Evolutionary conservation across 2,888 invertebrate genomes (phyloP).

Genomic region (Osedax frankpressi): DNA sequence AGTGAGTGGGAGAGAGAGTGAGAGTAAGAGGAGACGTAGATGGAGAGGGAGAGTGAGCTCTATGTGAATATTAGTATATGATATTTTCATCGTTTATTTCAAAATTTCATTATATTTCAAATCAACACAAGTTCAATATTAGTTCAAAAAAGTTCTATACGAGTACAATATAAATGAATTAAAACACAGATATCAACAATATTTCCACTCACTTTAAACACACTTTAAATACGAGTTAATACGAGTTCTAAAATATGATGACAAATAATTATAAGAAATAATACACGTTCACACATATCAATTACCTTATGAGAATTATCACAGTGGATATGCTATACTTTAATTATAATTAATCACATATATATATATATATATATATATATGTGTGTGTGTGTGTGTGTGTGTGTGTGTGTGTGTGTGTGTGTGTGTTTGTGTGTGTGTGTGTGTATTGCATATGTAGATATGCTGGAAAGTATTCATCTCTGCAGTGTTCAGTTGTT

Average conservation of each 20-base stretch:
- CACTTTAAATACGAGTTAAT: no score
- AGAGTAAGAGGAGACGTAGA: not conserved
- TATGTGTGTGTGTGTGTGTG: not conserved
- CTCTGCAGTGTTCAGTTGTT: no score
- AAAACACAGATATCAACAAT: no score
- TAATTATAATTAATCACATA: not conserved
- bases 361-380: not conserved
- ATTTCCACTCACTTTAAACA: no score
- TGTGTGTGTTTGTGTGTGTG: not conserved
- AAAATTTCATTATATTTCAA: no score
- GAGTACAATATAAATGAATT: no score
- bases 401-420: not conserved
- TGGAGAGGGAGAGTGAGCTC: not conserved
- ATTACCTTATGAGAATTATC: not conserved
- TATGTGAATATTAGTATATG: no score
- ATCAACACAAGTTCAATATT: no score
- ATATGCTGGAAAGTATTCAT: no score
- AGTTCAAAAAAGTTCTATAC: no score
- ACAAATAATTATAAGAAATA: not conserved
- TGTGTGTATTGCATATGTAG: conserved; percentile 5
- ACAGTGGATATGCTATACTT: not conserved
- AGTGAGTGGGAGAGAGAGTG: not conserved
- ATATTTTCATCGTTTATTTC: no score
- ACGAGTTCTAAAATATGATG: no score
- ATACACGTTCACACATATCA: not conserved